Conservation (phyloP, 1,140 invertebrate genomes). For the Orchesella cincta region DNA sequence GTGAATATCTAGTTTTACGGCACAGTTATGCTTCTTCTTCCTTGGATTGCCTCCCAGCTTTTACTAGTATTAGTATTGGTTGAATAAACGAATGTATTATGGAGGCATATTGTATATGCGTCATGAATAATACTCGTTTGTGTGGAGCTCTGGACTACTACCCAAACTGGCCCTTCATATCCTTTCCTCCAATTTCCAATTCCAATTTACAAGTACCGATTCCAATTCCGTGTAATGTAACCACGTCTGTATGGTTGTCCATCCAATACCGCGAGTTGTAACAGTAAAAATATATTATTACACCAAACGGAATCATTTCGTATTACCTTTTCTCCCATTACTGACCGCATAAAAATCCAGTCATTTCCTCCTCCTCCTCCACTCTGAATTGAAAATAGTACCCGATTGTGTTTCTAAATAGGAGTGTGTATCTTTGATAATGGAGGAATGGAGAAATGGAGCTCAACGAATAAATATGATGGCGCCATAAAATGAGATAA, state of each 20-base stretch:
- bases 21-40: not conserved
- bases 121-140: slow-evolving; percentile 28
- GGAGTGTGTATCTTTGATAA: not conserved
- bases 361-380: not conserved
- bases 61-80: not conserved
- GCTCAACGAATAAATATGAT: too few relatives aligned
- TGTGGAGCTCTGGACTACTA: slow-evolving; percentile 5
- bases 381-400: not conserved
- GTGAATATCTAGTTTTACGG: not conserved
- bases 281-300: not conserved
- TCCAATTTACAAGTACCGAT: slow-evolving; percentile 17
- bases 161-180: not conserved
- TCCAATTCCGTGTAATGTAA: slow-evolving; percentile 23
- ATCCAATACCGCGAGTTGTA: too few relatives aligned
- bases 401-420: not conserved
- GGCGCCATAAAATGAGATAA: not conserved
- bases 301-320: not conserved
- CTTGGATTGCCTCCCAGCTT: too few relatives aligned
- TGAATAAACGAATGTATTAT: slow-evolving; percentile 29
- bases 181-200: slow-evolving; percentile 28
- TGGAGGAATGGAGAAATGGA: not conserved
- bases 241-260: too few relatives aligned
- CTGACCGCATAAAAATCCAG: slow-evolving; percentile 15
- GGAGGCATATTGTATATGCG: slow-evolving; percentile 12
- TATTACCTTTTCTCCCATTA: slow-evolving; percentile 1